Conservation (phyloP, 2,888 invertebrate genomes). For the Stictocephala bisonia region DNA sequence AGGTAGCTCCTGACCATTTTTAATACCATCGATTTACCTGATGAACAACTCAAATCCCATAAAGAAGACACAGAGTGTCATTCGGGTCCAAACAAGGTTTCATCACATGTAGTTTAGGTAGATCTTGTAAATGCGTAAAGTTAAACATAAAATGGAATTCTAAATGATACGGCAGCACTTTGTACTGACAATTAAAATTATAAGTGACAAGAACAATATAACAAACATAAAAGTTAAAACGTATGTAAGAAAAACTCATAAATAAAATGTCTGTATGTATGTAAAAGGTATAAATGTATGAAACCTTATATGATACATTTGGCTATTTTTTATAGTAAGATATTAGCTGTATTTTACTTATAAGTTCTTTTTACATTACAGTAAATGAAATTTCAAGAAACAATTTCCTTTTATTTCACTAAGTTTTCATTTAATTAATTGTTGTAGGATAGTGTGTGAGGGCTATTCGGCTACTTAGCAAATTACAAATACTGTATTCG, state of each 20-base stretch:
- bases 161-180: not conserved
- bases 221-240: not conserved
- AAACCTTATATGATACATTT: no score
- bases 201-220: not conserved
- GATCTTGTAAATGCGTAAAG: no score
- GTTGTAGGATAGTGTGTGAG: not conserved
- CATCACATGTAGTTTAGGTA: no score
- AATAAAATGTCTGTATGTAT: no score
- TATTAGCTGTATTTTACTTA: not conserved
- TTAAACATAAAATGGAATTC: not conserved
- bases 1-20: not conserved
- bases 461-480: not conserved
- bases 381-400: not conserved
- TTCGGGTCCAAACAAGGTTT: no score
- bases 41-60: not conserved
- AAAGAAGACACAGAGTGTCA: not conserved
- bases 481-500: no score
- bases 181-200: no score
- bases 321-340: not conserved
- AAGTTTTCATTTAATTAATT: not conserved
- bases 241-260: not conserved
- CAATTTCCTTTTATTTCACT: not conserved
- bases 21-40: not conserved
- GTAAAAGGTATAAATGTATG: no score
- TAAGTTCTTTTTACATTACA: not conserved